These are phyloP conservation scores for Chlamydotis undulata DNA, from an alignment of 2,113 vertebrate species.

Conservation along the genomic window DNA sequence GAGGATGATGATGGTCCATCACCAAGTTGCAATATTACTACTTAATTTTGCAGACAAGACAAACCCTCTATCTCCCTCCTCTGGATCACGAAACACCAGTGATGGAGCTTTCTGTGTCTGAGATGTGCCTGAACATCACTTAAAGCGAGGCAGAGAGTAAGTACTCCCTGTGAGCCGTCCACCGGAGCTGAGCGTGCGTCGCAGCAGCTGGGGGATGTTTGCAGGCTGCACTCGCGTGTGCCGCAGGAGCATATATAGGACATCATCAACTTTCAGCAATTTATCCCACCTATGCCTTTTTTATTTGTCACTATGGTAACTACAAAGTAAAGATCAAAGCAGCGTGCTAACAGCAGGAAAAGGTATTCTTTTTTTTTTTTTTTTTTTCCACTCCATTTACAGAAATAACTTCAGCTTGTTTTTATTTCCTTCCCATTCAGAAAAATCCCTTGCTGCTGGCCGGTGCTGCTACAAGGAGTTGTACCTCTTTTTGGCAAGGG, in stretches of 20 bases:
- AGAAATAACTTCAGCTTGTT: constrained; percentile 5
- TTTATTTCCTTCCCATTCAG: constrained; percentile 12
- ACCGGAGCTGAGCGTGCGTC: accelerated
- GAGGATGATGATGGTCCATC: neutral
- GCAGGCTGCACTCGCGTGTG: neutral
- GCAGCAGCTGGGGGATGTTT: neutral
- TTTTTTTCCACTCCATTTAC: neutral
- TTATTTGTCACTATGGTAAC: constrained; percentile 49
- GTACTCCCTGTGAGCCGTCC: neutral
- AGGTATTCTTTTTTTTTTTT: neutral
- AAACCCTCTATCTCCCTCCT: neutral
- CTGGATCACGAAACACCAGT: accelerated
- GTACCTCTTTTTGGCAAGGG: neutral
- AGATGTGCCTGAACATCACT: neutral
- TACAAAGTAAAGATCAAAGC: constrained; percentile 61
- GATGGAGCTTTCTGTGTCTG: neutral
- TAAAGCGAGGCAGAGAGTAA: neutral
- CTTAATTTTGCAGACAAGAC: neutral
- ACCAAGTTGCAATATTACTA: neutral
- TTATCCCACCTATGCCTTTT: constrained; percentile 44
- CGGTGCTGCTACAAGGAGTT: neutral
- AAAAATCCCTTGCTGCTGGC: neutral
- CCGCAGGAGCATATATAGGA: neutral
- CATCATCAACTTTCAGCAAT: neutral
- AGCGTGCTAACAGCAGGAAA: neutral